Conservation (phyloP, 2,797 vertebrate genomes). For the Neosalanx taihuensis region DNA sequence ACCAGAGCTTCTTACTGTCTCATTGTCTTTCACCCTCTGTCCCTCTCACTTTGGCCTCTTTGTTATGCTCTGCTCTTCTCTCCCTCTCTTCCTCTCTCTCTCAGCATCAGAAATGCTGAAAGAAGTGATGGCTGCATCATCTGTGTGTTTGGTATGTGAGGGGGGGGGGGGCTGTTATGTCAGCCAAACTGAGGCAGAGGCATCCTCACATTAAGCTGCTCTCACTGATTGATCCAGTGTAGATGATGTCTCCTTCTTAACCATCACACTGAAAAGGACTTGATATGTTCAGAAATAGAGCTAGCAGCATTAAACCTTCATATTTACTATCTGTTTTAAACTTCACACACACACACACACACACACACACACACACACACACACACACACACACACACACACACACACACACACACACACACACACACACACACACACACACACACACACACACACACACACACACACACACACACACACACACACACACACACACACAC, state of each 20-base stretch:
- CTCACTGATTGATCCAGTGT: conserved; percentile 39
- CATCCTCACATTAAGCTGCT: conserved; percentile 9
- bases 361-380: conserved; percentile 8
- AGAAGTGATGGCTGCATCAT: too few species aligned
- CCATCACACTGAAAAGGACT: conserved; percentile 35
- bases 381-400: not conserved
- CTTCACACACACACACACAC: conserved; percentile 10
- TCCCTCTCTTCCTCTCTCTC: conserved; percentile 50
- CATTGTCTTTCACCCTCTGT: conserved; percentile 54
- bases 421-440: conserved; percentile 4
- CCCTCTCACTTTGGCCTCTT: conserved; percentile 29
- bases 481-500: not conserved
- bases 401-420: not conserved
- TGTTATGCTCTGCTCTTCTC: conserved; percentile 29
- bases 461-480: conserved; percentile 8
- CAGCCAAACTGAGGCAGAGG: conserved; percentile 26
- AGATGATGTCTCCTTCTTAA: conserved; percentile 21
- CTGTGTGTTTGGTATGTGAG: too few species aligned
- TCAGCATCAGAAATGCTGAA: conserved; percentile 8
- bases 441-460: conserved; percentile 8
- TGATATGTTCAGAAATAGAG: not conserved
- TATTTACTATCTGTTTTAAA: conserved; percentile 21
- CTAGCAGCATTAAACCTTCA: conserved; percentile 14
- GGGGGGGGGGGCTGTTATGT: conserved; percentile 27
- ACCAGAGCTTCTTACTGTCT: conserved; percentile 67